These are phyloP conservation scores for Todiramphus chloris DNA, from an alignment of 2,113 vertebrate species.

Conservation along the genomic window DNA sequence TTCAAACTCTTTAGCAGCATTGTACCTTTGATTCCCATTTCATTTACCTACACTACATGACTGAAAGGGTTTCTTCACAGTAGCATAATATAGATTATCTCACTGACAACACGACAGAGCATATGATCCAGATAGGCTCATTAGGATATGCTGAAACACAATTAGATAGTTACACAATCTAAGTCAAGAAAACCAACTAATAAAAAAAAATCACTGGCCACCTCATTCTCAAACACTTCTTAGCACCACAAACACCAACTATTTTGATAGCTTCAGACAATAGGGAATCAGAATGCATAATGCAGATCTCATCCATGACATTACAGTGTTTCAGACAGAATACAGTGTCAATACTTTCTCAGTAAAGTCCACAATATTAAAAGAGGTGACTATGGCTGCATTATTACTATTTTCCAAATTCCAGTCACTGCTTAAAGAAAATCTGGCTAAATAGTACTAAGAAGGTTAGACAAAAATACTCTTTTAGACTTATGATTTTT, in stretches of 20 bases:
- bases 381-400: not conserved
- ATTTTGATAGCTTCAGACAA: not conserved
- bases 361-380: not conserved
- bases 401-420: not conserved
- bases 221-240: not conserved
- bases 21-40: not conserved
- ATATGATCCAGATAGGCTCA: not conserved
- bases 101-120: not conserved
- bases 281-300: not conserved
- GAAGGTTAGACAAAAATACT: not conserved
- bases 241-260: slow-evolving; percentile 10
- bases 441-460: not conserved
- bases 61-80: not conserved
- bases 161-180: not conserved
- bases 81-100: not conserved
- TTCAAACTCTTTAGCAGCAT: not conserved
- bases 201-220: not conserved
- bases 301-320: not conserved
- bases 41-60: not conserved
- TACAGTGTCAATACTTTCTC: not conserved
- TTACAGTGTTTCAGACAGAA: not conserved
- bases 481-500: not conserved
- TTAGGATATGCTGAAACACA: not conserved
- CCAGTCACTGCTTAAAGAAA: not conserved
- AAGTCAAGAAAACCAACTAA: not conserved